Percentiles rank a stretch among this genome's conserved stretches.
These are phyloP conservation scores for Sinocyclocheilus anshuiensis DNA, from an alignment of 2,113 vertebrate genomes.

Conservation along the genomic window DNA sequence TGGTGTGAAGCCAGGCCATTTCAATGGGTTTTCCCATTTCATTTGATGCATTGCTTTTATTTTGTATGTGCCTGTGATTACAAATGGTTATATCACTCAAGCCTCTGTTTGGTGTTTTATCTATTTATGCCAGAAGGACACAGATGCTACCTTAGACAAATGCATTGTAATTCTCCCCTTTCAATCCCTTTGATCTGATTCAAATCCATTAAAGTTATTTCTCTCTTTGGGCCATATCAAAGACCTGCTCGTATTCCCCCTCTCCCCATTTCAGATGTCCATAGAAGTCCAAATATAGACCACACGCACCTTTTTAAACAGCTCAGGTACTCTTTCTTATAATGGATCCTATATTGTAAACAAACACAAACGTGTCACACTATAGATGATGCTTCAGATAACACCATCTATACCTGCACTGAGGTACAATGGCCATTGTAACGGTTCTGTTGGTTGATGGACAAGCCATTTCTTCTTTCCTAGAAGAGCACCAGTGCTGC, in stretches of 20 bases:
- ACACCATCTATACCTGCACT: slow-evolving; percentile 8
- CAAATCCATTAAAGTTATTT: slow-evolving; percentile 35
- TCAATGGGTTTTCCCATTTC: slow-evolving; percentile 11
- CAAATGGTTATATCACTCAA: slow-evolving; percentile 11
- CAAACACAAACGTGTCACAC: slow-evolving; percentile 16
- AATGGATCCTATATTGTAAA: slow-evolving; percentile 3
- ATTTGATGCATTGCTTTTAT: slow-evolving; percentile 25
- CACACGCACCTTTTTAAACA: slow-evolving; percentile 4
- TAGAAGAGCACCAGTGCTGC: neutral
- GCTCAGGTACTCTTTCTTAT: slow-evolving; percentile 33
- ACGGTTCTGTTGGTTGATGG: slow-evolving; percentile 8
- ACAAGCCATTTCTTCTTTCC: neutral
- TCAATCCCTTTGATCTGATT: slow-evolving; percentile 31
- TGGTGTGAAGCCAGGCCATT: neutral
- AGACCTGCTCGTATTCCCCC: neutral
- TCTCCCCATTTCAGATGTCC: slow-evolving; percentile 11
- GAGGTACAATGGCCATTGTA: slow-evolving; percentile 1
- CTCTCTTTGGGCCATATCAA: slow-evolving; percentile 18
- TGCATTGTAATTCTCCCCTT: slow-evolving; percentile 27
- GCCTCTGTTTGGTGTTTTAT: slow-evolving; percentile 25
- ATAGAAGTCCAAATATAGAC: slow-evolving; percentile 2
- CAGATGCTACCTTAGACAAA: slow-evolving; percentile 24
- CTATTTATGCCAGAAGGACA: slow-evolving; percentile 27
- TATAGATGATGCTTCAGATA: slow-evolving; percentile 43
- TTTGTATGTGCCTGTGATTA: slow-evolving; percentile 14